Percentiles rank a stretch among this genome's conserved stretches.
phyloP scores from a whole-genome alignment of 2,888 invertebrate genomes.

The Aspidiotus destructor region DNA sequence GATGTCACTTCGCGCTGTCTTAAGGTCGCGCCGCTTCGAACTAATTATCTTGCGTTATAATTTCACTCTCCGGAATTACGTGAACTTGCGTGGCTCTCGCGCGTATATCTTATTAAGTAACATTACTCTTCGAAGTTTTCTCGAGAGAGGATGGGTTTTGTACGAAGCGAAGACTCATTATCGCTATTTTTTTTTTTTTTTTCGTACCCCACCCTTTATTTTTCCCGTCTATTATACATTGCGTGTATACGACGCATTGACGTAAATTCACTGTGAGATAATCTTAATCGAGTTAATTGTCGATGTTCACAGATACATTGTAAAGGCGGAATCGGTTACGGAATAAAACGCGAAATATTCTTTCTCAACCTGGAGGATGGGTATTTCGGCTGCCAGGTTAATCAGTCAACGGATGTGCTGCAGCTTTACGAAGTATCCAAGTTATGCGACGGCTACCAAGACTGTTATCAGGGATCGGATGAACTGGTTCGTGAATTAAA shows the following conservation, averaged over 20 bases:
- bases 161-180: neutral
- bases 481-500: conserved; percentile 81
- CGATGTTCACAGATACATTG: conserved; percentile 34
- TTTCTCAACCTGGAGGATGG: conserved; percentile 95
- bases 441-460: conserved; percentile 80
- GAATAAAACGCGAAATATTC: conserved; percentile 85
- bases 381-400: conserved; percentile 94
- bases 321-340: conserved; percentile 52
- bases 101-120: neutral
- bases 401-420: conserved; percentile 88
- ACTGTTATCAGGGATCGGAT: conserved; percentile 87
- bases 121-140: too few relatives aligned
- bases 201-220: neutral
- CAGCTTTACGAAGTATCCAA: conserved; percentile 91
- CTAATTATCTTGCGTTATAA: conserved; percentile 13
- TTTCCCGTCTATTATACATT: too few relatives aligned
- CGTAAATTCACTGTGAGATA: too few relatives aligned
- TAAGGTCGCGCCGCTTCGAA: conserved; percentile 17
- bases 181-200: conserved; percentile 9
- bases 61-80: conserved; percentile 3
- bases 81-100: neutral
- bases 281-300: neutral
- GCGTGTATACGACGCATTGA: too few relatives aligned
- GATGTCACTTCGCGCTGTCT: conserved; percentile 16
- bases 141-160: too few relatives aligned